Conservation (phyloP, 2,888 invertebrate genomes). For the Sclerodermus sp. region DNA sequence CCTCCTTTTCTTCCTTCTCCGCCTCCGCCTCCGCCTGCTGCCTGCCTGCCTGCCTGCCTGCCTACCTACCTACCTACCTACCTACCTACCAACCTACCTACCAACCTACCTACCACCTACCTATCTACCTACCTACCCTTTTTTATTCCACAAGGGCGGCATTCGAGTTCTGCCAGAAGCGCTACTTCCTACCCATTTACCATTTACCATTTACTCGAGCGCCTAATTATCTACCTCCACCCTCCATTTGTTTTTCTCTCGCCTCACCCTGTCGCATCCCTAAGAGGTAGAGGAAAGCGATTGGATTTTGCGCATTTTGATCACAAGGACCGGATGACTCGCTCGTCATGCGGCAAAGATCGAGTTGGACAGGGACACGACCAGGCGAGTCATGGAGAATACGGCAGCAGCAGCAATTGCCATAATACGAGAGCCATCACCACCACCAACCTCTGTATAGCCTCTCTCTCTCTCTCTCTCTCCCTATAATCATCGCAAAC, state of each 20-base stretch:
- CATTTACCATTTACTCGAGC: conserved; percentile 17
- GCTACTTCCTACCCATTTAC: conserved; percentile 34
- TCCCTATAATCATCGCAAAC: conserved; percentile 32
- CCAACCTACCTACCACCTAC: too few species aligned
- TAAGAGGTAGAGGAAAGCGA: conserved; percentile 36
- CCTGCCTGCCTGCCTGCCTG: not conserved
- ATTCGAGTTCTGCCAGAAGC: conserved; percentile 25
- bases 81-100: too few species aligned
- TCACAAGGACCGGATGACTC: too few species aligned
- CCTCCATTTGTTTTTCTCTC: not conserved
- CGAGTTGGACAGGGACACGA: too few species aligned
- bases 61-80: too few species aligned
- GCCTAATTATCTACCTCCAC: conserved; percentile 32
- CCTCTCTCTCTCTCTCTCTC: conserved; percentile 22
- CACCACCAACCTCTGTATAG: too few species aligned
- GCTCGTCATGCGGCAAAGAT: too few species aligned
- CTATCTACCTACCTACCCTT: not conserved
- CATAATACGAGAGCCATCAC: conserved; percentile 20
- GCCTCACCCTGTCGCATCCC: conserved; percentile 18
- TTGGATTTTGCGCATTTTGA: too few species aligned
- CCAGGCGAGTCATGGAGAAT: too few species aligned
- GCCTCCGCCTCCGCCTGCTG: not conserved
- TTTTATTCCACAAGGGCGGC: conserved; percentile 18
- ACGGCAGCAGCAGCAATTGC: conserved; percentile 40
- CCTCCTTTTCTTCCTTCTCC: not conserved